Evolutionary conservation across 2,888 invertebrate species (phyloP).

Genomic region (Acanthosepion esculentum): DNA sequence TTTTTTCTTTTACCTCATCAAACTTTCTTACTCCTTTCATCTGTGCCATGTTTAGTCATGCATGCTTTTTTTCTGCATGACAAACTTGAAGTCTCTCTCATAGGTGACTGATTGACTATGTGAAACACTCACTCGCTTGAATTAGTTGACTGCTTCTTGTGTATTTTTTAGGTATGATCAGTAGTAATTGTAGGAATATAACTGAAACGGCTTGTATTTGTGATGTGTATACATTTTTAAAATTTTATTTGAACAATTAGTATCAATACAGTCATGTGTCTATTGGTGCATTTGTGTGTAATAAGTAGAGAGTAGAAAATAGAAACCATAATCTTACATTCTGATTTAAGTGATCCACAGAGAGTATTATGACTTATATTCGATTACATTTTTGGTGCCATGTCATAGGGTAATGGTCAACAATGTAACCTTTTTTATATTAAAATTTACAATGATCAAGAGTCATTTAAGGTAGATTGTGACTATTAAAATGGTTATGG

Average conservation of each 20-base stretch:
- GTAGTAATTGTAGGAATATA: not conserved
- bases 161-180: not conserved
- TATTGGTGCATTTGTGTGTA: not conserved
- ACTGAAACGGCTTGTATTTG: not conserved
- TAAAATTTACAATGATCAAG: too few relatives aligned
- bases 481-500: too few relatives aligned
- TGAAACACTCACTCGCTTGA: not conserved
- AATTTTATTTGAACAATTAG: not conserved
- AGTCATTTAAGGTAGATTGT: too few relatives aligned
- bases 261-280: too few relatives aligned
- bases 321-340: not conserved
- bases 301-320: not conserved
- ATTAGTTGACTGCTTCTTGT: not conserved
- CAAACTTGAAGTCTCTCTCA: slow-evolving; percentile 23
- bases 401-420: not conserved
- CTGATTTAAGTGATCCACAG: not conserved
- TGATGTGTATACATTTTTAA: not conserved
- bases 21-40: not conserved
- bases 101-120: not conserved
- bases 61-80: too few relatives aligned
- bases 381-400: not conserved
- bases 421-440: too few relatives aligned
- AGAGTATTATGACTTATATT: not conserved
- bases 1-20: not conserved
- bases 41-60: not conserved